phyloP scores from a whole-genome alignment of 2,888 invertebrate genomes.

The Melolontha melolontha region DNA sequence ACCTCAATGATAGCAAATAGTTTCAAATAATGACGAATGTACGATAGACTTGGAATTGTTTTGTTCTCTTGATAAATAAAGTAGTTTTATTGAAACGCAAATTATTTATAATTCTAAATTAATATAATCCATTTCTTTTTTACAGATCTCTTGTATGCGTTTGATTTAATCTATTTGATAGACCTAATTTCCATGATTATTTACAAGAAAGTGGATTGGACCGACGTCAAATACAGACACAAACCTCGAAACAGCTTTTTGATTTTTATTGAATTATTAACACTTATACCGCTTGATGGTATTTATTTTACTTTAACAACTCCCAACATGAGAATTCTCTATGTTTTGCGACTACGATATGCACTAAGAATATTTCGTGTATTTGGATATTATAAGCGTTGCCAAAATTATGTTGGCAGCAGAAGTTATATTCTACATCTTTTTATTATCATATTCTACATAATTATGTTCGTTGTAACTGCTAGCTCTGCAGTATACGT shows the following conservation, averaged over 20 bases:
- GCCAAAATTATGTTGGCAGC: slow-evolving; percentile 30
- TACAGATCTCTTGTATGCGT: slow-evolving; percentile 41
- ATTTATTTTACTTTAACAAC: slow-evolving; percentile 37
- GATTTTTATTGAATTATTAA: slow-evolving; percentile 39
- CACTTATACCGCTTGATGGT: slow-evolving; percentile 39
- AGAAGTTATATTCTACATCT: slow-evolving; percentile 35
- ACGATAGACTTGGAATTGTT: too few relatives aligned
- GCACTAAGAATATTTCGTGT: slow-evolving; percentile 36
- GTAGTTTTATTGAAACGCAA: too few relatives aligned
- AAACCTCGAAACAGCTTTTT: slow-evolving; percentile 37
- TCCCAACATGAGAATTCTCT: slow-evolving; percentile 27
- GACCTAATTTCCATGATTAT: slow-evolving; percentile 42
- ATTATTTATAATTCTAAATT: too few relatives aligned
- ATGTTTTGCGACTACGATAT: slow-evolving; percentile 40
- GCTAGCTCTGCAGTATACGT: slow-evolving; percentile 27
- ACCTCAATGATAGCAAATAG: too few relatives aligned
- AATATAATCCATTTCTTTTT: neutral
- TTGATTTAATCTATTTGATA: slow-evolving; percentile 41
- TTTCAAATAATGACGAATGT: too few relatives aligned
- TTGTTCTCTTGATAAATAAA: too few relatives aligned
- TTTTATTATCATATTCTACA: slow-evolving; percentile 22
- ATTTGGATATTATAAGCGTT: slow-evolving; percentile 28
- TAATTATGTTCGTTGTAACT: slow-evolving; percentile 30
- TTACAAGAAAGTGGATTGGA: slow-evolving; percentile 37
- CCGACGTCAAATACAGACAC: slow-evolving; percentile 31